Evolutionary conservation across 1,140 invertebrate species (phyloP), one percentile per base, ranked within the genome.

Genomic region (Steinernema khuongi): DNA sequence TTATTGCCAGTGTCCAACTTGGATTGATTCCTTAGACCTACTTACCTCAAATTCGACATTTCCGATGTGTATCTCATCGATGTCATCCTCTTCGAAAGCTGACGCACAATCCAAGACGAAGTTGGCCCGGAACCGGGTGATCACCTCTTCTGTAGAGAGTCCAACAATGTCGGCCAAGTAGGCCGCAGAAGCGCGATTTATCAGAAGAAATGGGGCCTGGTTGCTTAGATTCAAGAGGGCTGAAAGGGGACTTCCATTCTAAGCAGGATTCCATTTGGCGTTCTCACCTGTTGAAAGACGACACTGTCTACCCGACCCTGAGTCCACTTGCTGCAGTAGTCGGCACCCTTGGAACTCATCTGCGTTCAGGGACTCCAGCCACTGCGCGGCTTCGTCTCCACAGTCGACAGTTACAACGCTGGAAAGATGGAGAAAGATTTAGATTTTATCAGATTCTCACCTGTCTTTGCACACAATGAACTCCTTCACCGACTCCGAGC

Each of bases 121-220:
- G 83, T 90, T 90, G 31, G 87, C 85, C 74, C 90, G 86, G 81
- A 90, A 90, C 72, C 90, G 83, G 30, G 78, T 75, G 7, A 89
- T 67, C 41, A 90, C 77, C 69, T 85, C 86, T 32, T 88, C 86
- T 79, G 88, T 60, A 43, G 70, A 36, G 22, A 89, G 86, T 60
- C 88, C 86, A n/a, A 80, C 70, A 86, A 89, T 89, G 32, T 89
- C 86, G 44, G 87, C 86, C 43, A 93, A 87, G 89, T 90, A 91
- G 76, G 88, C 83, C 1, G 93, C 89, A 79, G 93, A 94, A 14
- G 90, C 88, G 78, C 88, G 86, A 83, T 91, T 93, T 18, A 96
- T 88, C 26, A 96, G 84, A 36, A 96, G 88, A 87, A 90, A 95
- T 85, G 95, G 93, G 0, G 92, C 92, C 88, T 94, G 90, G 86